Conservation (phyloP, 2,113 vertebrate species). For the Centrocercus urophasianus region DNA sequence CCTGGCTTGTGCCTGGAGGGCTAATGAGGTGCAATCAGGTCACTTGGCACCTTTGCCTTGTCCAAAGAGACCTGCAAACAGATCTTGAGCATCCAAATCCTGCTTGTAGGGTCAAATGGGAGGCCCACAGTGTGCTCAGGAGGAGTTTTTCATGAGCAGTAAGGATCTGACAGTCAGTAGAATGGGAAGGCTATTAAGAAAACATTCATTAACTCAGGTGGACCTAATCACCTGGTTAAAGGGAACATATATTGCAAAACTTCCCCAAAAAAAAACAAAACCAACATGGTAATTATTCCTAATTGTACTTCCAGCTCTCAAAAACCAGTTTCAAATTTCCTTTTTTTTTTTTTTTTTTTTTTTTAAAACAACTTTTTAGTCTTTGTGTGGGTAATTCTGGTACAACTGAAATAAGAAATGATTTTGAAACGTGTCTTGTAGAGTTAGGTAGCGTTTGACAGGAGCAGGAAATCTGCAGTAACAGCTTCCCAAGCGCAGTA, state of each 20-base stretch:
- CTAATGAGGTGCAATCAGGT: neutral
- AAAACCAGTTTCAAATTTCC: constrained; percentile 20
- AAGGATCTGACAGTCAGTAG: neutral
- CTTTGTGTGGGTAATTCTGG: constrained; percentile 1
- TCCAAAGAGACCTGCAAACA: neutral
- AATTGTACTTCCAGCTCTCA: constrained; percentile 41
- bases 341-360: neutral
- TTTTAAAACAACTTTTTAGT: neutral
- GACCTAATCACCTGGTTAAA: constrained; percentile 26
- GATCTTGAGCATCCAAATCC: neutral
- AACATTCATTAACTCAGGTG: constrained; percentile 45
- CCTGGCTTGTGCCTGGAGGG: neutral
- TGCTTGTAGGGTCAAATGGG: neutral
- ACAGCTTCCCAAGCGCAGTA: neutral
- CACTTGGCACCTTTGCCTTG: fast-evolving
- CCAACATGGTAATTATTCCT: constrained; percentile 42
- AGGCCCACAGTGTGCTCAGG: neutral
- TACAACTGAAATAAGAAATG: neutral
- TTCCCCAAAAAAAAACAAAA: neutral
- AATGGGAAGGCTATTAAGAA: constrained; percentile 15
- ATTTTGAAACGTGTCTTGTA: neutral
- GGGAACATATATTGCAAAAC: constrained; percentile 24
- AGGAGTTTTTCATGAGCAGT: neutral
- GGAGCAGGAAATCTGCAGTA: neutral
- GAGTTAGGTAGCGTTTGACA: neutral